Evolutionary conservation across 2,113 vertebrate species (phyloP).

Genomic region (Laticauda colubrina): DNA sequence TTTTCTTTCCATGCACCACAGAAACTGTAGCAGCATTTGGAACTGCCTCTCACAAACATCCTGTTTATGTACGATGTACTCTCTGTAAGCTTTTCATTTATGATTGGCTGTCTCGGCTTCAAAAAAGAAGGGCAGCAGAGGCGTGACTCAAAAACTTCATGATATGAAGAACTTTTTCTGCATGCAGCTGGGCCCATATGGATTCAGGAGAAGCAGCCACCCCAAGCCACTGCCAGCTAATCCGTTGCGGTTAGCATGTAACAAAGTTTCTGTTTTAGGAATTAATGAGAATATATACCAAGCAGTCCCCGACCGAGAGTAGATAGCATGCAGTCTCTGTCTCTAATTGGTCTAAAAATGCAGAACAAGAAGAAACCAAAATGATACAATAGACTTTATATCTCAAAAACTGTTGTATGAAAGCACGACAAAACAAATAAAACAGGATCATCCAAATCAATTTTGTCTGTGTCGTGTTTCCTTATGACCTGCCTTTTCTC

Average conservation of each 20-base stretch:
- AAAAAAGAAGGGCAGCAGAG: not conserved
- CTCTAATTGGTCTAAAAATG: not conserved
- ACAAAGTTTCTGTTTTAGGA: not conserved
- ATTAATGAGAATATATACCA: not conserved
- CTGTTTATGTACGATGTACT: not conserved
- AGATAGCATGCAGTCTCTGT: not conserved
- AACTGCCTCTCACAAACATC: not conserved
- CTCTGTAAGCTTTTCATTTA: not conserved
- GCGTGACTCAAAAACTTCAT: not conserved
- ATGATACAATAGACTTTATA: not conserved
- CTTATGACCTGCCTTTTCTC: not conserved
- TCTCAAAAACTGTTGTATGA: not conserved
- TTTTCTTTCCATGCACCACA: not conserved
- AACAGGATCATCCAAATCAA: not conserved
- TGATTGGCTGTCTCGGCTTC: not conserved
- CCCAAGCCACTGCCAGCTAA: not conserved
- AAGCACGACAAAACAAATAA: not conserved
- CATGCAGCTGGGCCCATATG: not conserved
- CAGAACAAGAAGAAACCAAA: not conserved
- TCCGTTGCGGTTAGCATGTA: not conserved
- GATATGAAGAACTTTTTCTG: not conserved
- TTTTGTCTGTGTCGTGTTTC: not conserved
- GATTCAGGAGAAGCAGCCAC: not conserved
- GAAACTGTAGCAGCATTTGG: slow-evolving; percentile 1
- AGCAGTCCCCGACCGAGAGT: not conserved